These are phyloP conservation scores for Vidua macroura DNA, from an alignment of 2,113 vertebrate species.

Conservation along the genomic window DNA sequence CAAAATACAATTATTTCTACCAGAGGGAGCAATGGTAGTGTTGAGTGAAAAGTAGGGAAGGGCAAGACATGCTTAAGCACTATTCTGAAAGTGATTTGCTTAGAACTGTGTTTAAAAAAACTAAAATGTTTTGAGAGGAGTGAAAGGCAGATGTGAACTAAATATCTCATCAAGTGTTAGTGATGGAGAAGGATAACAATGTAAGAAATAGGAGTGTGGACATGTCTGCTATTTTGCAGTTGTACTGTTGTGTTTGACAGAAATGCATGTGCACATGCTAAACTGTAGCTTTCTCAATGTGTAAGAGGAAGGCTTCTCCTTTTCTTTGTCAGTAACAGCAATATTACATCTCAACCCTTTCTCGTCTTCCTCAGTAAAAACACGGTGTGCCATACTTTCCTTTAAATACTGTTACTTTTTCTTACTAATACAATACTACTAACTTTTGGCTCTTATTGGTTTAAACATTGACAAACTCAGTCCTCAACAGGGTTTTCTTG, in stretches of 20 bases:
- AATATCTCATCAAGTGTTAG: neutral
- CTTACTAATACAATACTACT: neutral
- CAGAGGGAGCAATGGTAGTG: neutral
- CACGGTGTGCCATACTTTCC: neutral
- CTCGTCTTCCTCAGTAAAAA: neutral
- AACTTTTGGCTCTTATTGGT: neutral
- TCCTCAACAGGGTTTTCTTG: neutral
- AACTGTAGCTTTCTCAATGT: neutral
- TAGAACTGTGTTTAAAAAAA: neutral
- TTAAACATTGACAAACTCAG: neutral
- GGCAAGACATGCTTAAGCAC: neutral
- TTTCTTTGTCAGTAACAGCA: neutral
- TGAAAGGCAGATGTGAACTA: neutral
- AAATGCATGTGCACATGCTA: neutral
- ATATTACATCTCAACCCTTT: neutral
- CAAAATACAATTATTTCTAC: neutral
- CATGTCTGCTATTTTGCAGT: neutral
- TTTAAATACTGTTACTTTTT: constrained; percentile 2
- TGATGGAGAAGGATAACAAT: neutral
- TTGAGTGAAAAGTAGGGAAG: neutral
- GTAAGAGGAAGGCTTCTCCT: neutral
- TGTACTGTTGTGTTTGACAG: neutral
- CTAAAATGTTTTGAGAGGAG: neutral
- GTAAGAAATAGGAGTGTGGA: neutral
- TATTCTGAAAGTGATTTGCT: neutral